Evolutionary conservation across 2,797 vertebrate species (phyloP).

Genomic region (Cebuella pygmaea): DNA sequence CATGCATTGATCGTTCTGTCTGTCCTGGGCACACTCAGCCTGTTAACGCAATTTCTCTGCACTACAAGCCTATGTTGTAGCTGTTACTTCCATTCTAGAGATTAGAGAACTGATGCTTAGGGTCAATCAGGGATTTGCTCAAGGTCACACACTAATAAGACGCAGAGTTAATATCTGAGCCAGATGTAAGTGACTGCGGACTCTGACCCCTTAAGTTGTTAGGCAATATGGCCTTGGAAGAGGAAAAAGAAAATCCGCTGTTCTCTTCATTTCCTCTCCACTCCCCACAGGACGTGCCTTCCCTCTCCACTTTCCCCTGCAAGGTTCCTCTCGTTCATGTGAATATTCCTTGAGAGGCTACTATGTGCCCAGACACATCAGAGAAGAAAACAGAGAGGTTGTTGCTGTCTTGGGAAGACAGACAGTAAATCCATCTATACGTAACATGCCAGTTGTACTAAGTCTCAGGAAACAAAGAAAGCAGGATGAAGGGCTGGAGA

Average conservation of each 20-base stretch:
- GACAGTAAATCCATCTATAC: not conserved
- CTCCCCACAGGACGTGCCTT: fast-evolving
- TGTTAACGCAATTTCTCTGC: not conserved
- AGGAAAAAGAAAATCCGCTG: not conserved
- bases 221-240: not conserved
- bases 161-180: not conserved
- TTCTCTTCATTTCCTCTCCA: not conserved
- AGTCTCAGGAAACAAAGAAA: not conserved
- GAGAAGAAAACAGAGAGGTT: not conserved
- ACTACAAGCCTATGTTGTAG: not conserved
- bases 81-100: not conserved
- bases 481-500: not conserved
- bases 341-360: not conserved
- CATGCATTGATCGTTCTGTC: fast-evolving
- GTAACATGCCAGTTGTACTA: not conserved
- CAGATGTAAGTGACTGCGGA: not conserved
- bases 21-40: not conserved
- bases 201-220: not conserved
- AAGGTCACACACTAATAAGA: not conserved
- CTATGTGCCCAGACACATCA: not conserved
- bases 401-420: not conserved
- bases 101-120: not conserved
- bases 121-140: not conserved
- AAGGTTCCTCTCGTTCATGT: not conserved
- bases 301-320: not conserved